Evolutionary conservation across 2,888 invertebrate species (phyloP), one percentile per base, ranked within the genome.

Genomic region (Eupeodes latifasciatus): DNA sequence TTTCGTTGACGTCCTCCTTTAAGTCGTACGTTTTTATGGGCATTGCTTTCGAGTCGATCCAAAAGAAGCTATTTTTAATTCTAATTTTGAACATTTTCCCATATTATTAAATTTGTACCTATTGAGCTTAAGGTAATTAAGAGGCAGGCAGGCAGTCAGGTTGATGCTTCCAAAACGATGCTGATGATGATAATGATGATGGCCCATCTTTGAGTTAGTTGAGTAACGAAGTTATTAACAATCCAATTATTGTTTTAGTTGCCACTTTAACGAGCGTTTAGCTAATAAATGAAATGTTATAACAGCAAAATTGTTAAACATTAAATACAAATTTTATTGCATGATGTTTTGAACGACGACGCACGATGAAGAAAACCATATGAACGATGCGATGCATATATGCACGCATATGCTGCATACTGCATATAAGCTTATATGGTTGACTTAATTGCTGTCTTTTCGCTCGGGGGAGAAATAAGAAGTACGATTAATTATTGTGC

Each of bases 211-310:
- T 14, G 7, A 51, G 47, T 47, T 14, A 5, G 47, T 27, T 47
- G 14, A 5, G 5, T 40, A 40, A 40, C 40, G 9, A 40, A 40
- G 40, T 16, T 62, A 62, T 62, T 62, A 62, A 40, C 62, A 62
- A 62, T 62, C 40, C 16, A 62, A 62, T 62, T 47, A 66, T 66
- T 66, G 27, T 66, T 49, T 49, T 66, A 49, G 66, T 66, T 66
- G 66, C 47, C 66, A 66, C 19, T 66, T 66, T 49, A 66, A 49
- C 47, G 66, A 66, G 27, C 66, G 27, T 66, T 66, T 66, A 66
- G 47, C 66, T 27, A 49, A 47, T 47, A 47, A 66, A 66, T 49
- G 5, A 49, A 14, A 66, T 47, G 47, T 66, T 11, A 27, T 2
- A 27, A 40, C 9, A 9, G 40, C 19, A 7, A 49, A 66, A 66